Base-by-base conservation (phyloP, 2,888 invertebrate genomes). In the Chloroclysta siterata region DNA sequence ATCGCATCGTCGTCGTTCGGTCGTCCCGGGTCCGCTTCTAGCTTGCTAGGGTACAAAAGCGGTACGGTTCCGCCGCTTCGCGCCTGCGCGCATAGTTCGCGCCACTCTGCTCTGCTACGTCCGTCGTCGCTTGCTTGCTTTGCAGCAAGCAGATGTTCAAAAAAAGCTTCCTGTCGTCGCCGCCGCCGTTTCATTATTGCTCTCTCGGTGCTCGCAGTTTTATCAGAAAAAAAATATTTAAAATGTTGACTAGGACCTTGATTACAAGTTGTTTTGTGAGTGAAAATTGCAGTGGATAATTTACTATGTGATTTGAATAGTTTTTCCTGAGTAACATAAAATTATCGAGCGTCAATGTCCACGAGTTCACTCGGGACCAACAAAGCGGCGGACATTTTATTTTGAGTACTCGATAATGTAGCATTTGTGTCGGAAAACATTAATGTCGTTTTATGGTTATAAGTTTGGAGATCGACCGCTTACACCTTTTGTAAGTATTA, bases 321-420 rank as follows among this genome's bases (percentile, higher is more conserved):
- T 86, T 78, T 82, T 86, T 86, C 86, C 77, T 79, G 81, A 81
- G 68, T 84, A 83, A 78, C 80, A 79, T 72, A 83, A 85, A 87
- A 84, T 85, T 89, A 88, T 90, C 84, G 89, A 89, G 90, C 92
- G 89, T 87, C 87, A 85, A 90, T 92, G 90, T 93, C 93, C 92
- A 93, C 93, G 91, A 92, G 92, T 93, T 91, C 91, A 91, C 83
- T 92, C 88, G 88, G 89, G 87, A 92, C 92, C 92, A 91, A 93
- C 93, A 91, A 92, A 92, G 93, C 93, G 93, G 93, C 93, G 93
- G 93, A 93, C 93, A 93, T 93, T 93, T 93, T 93, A 93, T 93
- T 93, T 93, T 91, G 91, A 92, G 89, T 90, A 89, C 88, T 92
- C 89, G 90, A 93, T 93, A 93, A 93, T 93, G 93, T 93, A 93